Conservation (phyloP, 1,140 invertebrate species). For the Phthorimaea operculella region DNA sequence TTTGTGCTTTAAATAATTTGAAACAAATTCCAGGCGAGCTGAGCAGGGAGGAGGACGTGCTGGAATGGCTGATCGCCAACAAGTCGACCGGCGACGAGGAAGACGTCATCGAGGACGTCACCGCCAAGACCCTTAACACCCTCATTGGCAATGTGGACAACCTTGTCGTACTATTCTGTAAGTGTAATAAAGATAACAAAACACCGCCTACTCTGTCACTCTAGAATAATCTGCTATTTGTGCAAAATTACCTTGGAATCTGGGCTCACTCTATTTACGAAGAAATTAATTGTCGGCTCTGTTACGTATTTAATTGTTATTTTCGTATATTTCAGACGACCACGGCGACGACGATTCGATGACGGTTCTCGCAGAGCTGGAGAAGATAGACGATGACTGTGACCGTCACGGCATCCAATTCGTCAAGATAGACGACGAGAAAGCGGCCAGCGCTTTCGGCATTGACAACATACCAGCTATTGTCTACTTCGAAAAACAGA, state of each 20-base stretch:
- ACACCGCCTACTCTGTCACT: background rate
- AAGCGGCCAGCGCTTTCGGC: slow-evolving; percentile 85
- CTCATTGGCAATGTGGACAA: slow-evolving; percentile 91
- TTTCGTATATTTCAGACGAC: slow-evolving; percentile 71
- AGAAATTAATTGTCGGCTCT: too few species aligned
- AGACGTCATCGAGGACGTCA: slow-evolving; percentile 94
- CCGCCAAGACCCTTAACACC: slow-evolving; percentile 85
- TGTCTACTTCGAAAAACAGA: slow-evolving; percentile 93
- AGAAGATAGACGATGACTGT: slow-evolving; percentile 94
- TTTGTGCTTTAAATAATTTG: slow-evolving; percentile 5
- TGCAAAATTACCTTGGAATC: too few species aligned
- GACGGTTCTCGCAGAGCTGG: slow-evolving; percentile 84
- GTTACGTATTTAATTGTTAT: background rate
- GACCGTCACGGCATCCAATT: slow-evolving; percentile 93
- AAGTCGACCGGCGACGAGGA: slow-evolving; percentile 93
- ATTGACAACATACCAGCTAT: slow-evolving; percentile 87
- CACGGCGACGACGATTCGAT: slow-evolving; percentile 86
- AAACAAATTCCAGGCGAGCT: slow-evolving; percentile 78
- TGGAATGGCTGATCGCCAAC: slow-evolving; percentile 93
- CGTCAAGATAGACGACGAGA: slow-evolving; percentile 90
- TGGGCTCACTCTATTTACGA: too few species aligned
- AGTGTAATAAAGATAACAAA: slow-evolving; percentile 48
- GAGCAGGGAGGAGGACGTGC: slow-evolving; percentile 89
- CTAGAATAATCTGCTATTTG: too few species aligned
- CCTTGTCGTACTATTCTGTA: slow-evolving; percentile 93